These are phyloP conservation scores for Phylloscopus whistleri DNA, from an alignment of 2,113 vertebrate species.

Conservation along the genomic window DNA sequence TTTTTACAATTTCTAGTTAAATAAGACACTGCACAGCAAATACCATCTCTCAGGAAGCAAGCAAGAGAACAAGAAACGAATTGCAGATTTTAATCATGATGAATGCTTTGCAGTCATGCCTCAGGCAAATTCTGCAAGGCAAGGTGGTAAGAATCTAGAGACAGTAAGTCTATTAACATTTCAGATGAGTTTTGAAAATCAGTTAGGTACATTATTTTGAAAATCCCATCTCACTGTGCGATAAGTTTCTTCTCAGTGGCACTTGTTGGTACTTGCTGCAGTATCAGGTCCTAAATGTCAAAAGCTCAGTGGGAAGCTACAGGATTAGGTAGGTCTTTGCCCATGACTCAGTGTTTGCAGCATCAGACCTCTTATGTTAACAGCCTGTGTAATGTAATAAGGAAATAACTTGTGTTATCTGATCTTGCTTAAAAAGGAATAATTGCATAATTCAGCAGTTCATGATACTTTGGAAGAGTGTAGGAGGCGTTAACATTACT, in stretches of 20 bases:
- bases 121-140: conserved; percentile 18
- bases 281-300: conserved; percentile 13
- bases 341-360: not conserved
- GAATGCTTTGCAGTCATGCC: conserved; percentile 27
- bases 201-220: conserved; percentile 14
- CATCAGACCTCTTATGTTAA: conserved; percentile 13
- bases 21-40: not conserved
- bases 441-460: conserved; percentile 30
- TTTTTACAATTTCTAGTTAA: not conserved
- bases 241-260: conserved; percentile 12
- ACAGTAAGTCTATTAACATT: conserved; percentile 47
- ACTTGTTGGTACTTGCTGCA: conserved; percentile 54
- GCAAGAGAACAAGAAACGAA: not conserved
- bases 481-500: not conserved
- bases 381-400: not conserved
- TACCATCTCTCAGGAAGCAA: not conserved
- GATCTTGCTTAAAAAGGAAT: conserved; percentile 19
- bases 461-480: not conserved
- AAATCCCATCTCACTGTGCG: not conserved
- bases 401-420: conserved; percentile 21
- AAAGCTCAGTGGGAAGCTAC: not conserved
- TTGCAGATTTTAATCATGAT: conserved; percentile 34
- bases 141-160: conserved; percentile 14
- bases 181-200: conserved; percentile 43
- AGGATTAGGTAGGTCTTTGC: not conserved